These are phyloP conservation scores for Drosophila borealis DNA, from an alignment of 2,888 invertebrate species.

Conservation along the genomic window DNA sequence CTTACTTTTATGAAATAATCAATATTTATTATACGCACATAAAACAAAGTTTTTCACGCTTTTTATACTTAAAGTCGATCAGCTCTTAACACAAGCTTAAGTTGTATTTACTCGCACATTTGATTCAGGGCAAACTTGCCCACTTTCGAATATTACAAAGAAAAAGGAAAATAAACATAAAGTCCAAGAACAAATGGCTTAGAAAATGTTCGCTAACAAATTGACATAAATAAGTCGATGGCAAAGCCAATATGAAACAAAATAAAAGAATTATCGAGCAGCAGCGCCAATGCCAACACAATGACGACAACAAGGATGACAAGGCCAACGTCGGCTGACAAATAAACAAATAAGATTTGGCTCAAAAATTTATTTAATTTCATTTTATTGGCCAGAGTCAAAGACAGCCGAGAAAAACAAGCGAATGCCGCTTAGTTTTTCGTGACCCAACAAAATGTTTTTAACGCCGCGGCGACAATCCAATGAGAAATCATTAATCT, in stretches of 20 bases:
- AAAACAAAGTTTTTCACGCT: background rate
- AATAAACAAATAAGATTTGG: constrained; percentile 75
- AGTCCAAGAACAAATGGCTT: constrained; percentile 71
- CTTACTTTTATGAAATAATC: background rate
- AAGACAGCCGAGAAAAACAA: constrained; percentile 37
- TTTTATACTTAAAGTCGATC: background rate
- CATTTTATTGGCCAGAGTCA: constrained; percentile 72
- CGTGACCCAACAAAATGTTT: constrained; percentile 34
- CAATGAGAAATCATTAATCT: constrained; percentile 76
- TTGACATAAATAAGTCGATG: constrained; percentile 68
- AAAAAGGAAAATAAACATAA: constrained; percentile 55
- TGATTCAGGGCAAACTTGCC: constrained; percentile 40
- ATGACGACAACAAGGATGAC: constrained; percentile 33
- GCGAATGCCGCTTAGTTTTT: constrained; percentile 25
- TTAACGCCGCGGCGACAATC: constrained; percentile 40
- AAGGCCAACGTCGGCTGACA: constrained; percentile 47
- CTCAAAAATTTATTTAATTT: constrained; percentile 77
- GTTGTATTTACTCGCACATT: constrained; percentile 30
- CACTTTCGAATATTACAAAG: constrained; percentile 54
- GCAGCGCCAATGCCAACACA: constrained; percentile 2
- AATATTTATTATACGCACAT: constrained; percentile 6
- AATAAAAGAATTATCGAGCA: constrained; percentile 60
- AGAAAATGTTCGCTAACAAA: constrained; percentile 70
- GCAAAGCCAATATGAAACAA: constrained; percentile 54
- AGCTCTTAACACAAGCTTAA: constrained; percentile 32